phyloP scores from a whole-genome alignment of 2,797 vertebrate genomes.

The Spinus pinus region DNA sequence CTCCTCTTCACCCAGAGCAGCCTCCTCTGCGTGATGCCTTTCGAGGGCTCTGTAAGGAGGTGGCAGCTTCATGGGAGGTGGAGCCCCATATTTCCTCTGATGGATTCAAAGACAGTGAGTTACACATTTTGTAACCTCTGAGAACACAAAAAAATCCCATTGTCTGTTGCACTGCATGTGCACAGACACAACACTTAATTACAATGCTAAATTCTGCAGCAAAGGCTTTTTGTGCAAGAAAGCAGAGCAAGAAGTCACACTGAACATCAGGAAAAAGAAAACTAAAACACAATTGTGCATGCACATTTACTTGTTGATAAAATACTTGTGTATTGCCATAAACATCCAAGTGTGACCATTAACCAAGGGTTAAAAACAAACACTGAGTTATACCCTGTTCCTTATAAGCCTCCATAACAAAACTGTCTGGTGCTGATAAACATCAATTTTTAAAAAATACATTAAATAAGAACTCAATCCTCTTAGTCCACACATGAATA shows the following conservation, averaged over 20 bases:
- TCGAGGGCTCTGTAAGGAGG: conserved; percentile 72
- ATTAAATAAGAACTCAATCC: neutral
- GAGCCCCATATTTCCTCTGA: conserved; percentile 68
- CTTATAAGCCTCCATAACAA: neutral
- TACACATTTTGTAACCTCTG: neutral
- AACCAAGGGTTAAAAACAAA: neutral
- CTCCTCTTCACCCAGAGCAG: conserved; percentile 44
- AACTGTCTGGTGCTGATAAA: neutral
- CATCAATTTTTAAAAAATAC: neutral
- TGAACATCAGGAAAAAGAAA: neutral
- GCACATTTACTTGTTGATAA: neutral
- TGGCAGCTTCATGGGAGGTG: conserved; percentile 80
- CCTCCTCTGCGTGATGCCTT: neutral
- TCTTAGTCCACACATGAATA: neutral
- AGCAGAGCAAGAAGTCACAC: neutral
- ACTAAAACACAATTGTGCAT: neutral
- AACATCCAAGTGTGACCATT: neutral
- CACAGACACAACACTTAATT: neutral
- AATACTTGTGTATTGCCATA: neutral
- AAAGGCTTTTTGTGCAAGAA: neutral
- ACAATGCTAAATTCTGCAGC: neutral
- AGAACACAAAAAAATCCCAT: neutral
- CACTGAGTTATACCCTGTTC: neutral
- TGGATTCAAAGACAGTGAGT: conserved; percentile 21
- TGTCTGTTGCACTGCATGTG: neutral